Conservation (phyloP, 1,140 invertebrate species). For the Antheraea mylitta region DNA sequence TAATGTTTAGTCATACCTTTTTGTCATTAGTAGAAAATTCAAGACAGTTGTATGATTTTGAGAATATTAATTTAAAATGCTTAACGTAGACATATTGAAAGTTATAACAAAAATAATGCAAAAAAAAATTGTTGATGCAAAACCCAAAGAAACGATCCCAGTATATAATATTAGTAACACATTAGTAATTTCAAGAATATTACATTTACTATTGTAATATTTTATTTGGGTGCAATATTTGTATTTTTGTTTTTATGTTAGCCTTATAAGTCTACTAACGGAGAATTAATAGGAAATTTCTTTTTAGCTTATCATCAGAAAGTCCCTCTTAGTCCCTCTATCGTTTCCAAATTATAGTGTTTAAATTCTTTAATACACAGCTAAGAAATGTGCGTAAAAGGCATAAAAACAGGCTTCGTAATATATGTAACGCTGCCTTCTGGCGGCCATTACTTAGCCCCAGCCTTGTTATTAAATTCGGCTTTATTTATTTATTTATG, state of each 20-base stretch:
- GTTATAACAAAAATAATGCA: too few relatives aligned
- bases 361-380: conserved; percentile 68
- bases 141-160: too few relatives aligned
- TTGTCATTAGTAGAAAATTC: too few relatives aligned
- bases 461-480: conserved; percentile 73
- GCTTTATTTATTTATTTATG: conserved; percentile 74
- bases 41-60: too few relatives aligned
- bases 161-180: too few relatives aligned
- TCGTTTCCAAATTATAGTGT: conserved; percentile 67
- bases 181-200: too few relatives aligned
- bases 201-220: too few relatives aligned
- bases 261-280: not conserved
- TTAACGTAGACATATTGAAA: too few relatives aligned
- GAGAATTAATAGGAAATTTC: not conserved
- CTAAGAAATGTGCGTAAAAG: conserved; percentile 69
- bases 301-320: conserved; percentile 26
- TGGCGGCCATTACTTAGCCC: conserved; percentile 70
- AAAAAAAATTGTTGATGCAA: too few relatives aligned
- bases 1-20: too few relatives aligned
- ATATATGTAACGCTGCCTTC: conserved; percentile 70
- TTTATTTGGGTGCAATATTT: too few relatives aligned
- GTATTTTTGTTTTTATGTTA: not conserved
- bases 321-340: conserved; percentile 40
- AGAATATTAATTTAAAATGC: too few relatives aligned
- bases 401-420: conserved; percentile 57